Conservation (phyloP, 2,888 invertebrate species). For the Trichogramma evanescens region DNA sequence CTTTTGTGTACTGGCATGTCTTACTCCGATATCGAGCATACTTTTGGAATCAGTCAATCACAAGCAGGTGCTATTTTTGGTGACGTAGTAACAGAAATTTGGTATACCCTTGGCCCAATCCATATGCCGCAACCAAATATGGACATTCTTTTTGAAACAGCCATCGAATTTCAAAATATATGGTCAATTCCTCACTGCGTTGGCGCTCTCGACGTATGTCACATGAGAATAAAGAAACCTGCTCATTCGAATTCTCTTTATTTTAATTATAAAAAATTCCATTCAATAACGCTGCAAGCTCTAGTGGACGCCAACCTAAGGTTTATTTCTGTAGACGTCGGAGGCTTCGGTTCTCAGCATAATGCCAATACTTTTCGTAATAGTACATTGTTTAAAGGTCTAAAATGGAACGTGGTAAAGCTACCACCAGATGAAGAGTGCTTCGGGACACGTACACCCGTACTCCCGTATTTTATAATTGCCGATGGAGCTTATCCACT, state of each 20-base stretch:
- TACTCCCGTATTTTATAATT: constrained; percentile 12
- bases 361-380: constrained; percentile 6
- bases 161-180: constrained; percentile 7
- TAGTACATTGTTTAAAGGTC: constrained; percentile 4
- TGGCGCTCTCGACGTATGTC: constrained; percentile 11
- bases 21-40: constrained; percentile 2
- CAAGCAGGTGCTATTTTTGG: background rate
- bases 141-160: constrained; percentile 6
- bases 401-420: background rate
- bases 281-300: constrained; percentile 11
- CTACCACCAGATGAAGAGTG: constrained; percentile 3
- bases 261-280: constrained; percentile 11
- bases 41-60: constrained; percentile 5
- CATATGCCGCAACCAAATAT: constrained; percentile 16
- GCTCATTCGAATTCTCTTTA: background rate
- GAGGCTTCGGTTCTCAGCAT: constrained; percentile 8
- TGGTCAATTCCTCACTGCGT: constrained; percentile 15
- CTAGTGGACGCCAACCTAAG: constrained; percentile 4
- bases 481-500: constrained; percentile 14
- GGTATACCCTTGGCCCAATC: constrained; percentile 2
- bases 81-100: constrained; percentile 7
- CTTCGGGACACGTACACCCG: constrained; percentile 3
- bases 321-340: constrained; percentile 15
- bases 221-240: constrained; percentile 2
- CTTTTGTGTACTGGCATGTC: constrained; percentile 11